A percentile compares a stretch with the other conserved stretches of the same genome.
phyloP scores from a whole-genome alignment of 2,888 invertebrate species.

The Myopa tessellatipennis region DNA sequence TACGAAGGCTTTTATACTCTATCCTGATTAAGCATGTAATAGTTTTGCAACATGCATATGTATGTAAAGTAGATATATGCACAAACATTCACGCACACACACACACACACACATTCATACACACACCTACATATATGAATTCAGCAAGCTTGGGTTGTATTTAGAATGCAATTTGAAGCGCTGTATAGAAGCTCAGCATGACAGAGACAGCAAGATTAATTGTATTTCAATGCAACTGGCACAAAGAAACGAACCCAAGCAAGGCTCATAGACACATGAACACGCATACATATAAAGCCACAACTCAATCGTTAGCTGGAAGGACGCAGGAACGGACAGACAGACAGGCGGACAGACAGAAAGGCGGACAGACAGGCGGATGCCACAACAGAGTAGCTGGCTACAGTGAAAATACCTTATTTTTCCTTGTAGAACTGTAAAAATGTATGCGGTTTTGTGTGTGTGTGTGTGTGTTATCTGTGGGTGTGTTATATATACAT shows the following conservation, averaged over 20 bases:
- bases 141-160: constrained; percentile 7
- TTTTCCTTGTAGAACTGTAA: background rate
- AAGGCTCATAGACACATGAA: background rate
- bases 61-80: no score
- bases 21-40: no score
- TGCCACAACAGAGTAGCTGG: constrained; percentile 18
- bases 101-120: background rate
- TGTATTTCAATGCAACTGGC: constrained; percentile 20
- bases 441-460: background rate
- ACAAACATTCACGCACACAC: background rate
- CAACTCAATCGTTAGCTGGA: constrained; percentile 5
- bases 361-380: background rate
- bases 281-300: background rate
- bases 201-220: constrained; percentile 20
- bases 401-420: constrained; percentile 1
- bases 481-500: background rate
- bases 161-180: constrained; percentile 2
- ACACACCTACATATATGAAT: background rate
- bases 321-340: background rate
- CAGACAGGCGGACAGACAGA: background rate
- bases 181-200: constrained; percentile 10
- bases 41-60: background rate
- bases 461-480: background rate
- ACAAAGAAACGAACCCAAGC: background rate
- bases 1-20: no score